Base-by-base conservation (phyloP, 2,797 vertebrate genomes). In the Anguilla marmorata region DNA sequence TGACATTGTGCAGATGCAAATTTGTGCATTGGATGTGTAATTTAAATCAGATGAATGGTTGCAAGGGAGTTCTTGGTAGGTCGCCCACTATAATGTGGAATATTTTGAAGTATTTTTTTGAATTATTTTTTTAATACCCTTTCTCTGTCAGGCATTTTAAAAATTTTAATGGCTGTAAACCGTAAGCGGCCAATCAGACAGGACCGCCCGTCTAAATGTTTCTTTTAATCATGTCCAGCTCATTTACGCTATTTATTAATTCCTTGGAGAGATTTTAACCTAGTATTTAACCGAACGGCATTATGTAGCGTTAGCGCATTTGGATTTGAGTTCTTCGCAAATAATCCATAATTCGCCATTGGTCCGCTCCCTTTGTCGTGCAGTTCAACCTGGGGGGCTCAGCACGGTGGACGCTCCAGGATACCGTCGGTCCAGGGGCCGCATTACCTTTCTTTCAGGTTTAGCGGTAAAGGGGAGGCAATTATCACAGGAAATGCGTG, bases 1-100 rank as follows among this genome's bases (percentile, higher is more conserved):
- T 85, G 84, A 92, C 90, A 92, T 92, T 92, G 92, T 92, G 90
- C 88, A 60, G 90, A 90, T 91, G 92, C 90, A 91, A 93, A 91
- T 93, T 91, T 89, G 85, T 54, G 86, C 86, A 90, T 88, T 89
- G 90, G 92, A 91, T 88, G 90, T 90, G 86, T 93, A 90, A 93
- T 93, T 91, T 87, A 89, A 91, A 92, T 91, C 90, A 87, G 89
- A 90, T 80, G 27, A 89, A 89, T 89, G 74, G 16, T 45, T 41
- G 79, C 27, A 87, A 86, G 86, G 58, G 88, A 90, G 88, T 85
- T 91, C 86, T 79, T 88, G 80, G 37, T 66, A 85, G 83, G 80
- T n/a, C n/a, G 69, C 33, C 66, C 82, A 60, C 63, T 48, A 14
- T 88, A 72, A 85, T 69, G 87, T 41, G 63, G 41, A 85, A 58